Percentiles rank a stretch among this genome's conserved stretches.
Conservation (phyloP, 2,888 invertebrate genomes). For the Ischnura elegans region DNA sequence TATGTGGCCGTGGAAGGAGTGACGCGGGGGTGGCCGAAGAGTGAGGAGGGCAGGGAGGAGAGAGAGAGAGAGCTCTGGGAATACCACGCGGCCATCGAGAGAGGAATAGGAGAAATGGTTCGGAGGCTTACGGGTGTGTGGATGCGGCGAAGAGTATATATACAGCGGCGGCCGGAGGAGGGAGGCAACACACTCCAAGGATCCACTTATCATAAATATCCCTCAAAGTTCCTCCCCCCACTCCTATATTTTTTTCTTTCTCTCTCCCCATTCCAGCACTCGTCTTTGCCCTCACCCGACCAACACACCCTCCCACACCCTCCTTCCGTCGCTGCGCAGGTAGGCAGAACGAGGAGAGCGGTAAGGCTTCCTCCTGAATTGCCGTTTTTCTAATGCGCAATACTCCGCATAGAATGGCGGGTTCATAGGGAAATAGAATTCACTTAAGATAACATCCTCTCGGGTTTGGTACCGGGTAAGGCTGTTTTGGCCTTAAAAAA, state of each 20-base stretch:
- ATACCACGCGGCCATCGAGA: neutral
- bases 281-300: neutral
- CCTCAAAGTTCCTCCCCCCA: conserved; percentile 13
- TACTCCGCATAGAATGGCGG: no score
- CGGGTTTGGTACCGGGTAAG: no score
- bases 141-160: neutral
- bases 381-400: neutral
- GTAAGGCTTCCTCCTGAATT: neutral
- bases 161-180: no score
- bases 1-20: neutral
- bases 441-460: no score
- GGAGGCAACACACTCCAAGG: neutral
- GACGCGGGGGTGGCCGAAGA: neutral
- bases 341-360: neutral
- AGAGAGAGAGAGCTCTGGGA: neutral
- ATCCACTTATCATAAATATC: conserved; percentile 66
- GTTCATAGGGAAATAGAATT: no score
- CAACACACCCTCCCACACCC: neutral
- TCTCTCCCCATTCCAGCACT: neutral
- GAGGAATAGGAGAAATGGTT: neutral
- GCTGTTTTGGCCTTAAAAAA: no score
- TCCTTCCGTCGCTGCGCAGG: neutral
- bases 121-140: neutral
- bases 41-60: neutral
- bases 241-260: neutral